These are phyloP conservation scores for Halcyon senegalensis DNA, from an alignment of 2,113 vertebrate genomes.

Conservation along the genomic window DNA sequence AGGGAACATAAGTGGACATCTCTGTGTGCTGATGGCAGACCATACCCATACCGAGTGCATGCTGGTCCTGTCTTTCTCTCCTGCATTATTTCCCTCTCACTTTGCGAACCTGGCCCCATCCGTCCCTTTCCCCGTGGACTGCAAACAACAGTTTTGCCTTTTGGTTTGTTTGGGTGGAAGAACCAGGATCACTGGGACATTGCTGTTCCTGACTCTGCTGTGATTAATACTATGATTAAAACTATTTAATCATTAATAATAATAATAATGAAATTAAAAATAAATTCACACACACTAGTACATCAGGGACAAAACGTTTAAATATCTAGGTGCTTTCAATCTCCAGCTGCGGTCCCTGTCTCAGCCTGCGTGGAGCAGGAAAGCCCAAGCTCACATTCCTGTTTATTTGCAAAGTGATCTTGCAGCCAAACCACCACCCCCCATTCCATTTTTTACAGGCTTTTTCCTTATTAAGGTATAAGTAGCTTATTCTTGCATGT, in stretches of 20 bases:
- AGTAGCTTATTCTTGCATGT: conserved; percentile 67
- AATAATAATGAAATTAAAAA: background rate
- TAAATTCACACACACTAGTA: background rate
- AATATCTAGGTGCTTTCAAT: background rate
- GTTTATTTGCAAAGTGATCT: conserved; percentile 26
- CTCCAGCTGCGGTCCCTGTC: background rate
- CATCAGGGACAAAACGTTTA: background rate
- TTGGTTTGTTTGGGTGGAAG: background rate
- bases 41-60: accelerated
- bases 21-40: background rate
- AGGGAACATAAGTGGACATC: background rate
- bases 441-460: conserved; percentile 37
- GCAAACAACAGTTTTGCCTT: background rate
- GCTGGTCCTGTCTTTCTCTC: background rate
- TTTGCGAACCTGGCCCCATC: background rate
- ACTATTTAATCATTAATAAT: background rate
- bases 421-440: background rate
- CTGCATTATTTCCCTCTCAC: background rate
- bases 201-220: background rate
- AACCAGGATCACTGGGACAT: background rate
- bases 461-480: conserved; percentile 70
- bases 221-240: background rate
- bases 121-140: background rate
- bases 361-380: background rate
- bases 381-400: background rate